Percentiles rank a stretch among this genome's conserved stretches.
Evolutionary conservation across 2,888 invertebrate genomes (phyloP).

Genomic region (Caenorhabditis zanzibari): DNA sequence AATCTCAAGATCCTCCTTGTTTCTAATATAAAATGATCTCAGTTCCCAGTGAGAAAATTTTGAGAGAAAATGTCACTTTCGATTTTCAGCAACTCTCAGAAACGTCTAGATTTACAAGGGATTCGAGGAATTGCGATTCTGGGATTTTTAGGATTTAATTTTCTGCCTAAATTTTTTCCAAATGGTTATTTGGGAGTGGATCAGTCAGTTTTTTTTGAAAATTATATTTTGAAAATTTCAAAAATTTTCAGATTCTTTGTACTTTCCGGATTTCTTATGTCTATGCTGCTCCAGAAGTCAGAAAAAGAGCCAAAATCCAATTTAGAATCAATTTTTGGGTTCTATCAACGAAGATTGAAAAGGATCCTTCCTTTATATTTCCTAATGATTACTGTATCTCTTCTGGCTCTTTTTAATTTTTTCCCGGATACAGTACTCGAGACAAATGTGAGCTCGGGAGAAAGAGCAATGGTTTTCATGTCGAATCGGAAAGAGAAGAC

Average conservation of each 20-base stretch:
- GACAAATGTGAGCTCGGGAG: conserved; percentile 15
- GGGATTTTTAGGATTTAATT: conserved; percentile 29
- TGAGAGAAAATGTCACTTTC: too few relatives aligned
- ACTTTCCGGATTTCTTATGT: conserved; percentile 10
- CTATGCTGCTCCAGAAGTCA: neutral
- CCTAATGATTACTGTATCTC: neutral
- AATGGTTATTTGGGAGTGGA: conserved; percentile 41
- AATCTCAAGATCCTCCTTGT: too few relatives aligned
- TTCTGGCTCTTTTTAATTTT: neutral
- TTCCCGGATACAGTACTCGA: conserved; percentile 12
- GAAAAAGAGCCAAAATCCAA: neutral
- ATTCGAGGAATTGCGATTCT: conserved; percentile 31
- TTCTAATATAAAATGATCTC: too few relatives aligned
- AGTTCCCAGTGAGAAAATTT: too few relatives aligned
- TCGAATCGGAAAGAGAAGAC: too few relatives aligned
- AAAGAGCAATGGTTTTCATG: conserved; percentile 16
- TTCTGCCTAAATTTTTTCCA: conserved; percentile 9
- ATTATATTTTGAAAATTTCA: too few relatives aligned
- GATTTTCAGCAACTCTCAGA: neutral
- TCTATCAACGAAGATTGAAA: conserved; percentile 17
- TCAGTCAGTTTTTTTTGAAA: conserved; percentile 38
- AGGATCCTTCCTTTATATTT: conserved; percentile 38
- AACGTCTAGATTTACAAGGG: conserved; percentile 28
- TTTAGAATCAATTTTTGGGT: neutral
- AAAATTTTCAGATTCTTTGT: conserved; percentile 44